phyloP scores from a whole-genome alignment of 2,797 vertebrate species.

The Sebastiscus tertius region DNA sequence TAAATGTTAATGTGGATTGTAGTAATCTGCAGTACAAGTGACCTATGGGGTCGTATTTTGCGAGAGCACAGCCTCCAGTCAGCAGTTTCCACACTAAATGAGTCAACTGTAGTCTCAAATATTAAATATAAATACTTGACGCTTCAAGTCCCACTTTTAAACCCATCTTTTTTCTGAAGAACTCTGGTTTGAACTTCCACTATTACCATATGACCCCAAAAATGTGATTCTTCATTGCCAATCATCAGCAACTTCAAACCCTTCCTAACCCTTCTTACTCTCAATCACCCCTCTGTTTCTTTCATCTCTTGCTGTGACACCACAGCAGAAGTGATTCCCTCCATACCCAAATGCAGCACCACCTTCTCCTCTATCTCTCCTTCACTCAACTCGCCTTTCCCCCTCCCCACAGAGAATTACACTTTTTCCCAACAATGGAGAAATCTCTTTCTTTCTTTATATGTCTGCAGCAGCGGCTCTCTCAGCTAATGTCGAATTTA shows the following conservation, averaged over 20 bases:
- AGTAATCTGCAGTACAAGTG: neutral
- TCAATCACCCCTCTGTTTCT: neutral
- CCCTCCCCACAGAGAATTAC: slow-evolving; percentile 16
- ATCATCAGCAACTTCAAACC: slow-evolving; percentile 1
- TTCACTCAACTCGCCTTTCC: neutral
- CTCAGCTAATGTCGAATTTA: slow-evolving; percentile 62
- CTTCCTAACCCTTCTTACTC: neutral
- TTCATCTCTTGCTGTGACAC: neutral
- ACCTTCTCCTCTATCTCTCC: slow-evolving; percentile 4
- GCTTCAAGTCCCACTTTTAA: slow-evolving; percentile 1
- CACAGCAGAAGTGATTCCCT: neutral
- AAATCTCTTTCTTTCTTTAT: slow-evolving; percentile 27
- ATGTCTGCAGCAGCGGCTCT: slow-evolving; percentile 31
- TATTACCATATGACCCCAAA: slow-evolving; percentile 19
- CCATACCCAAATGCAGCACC: neutral
- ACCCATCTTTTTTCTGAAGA: neutral
- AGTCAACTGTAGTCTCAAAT: neutral
- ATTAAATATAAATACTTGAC: slow-evolving; percentile 1
- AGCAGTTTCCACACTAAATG: neutral
- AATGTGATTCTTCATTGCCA: neutral
- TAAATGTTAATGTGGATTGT: neutral
- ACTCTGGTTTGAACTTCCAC: neutral
- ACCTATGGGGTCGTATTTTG: neutral
- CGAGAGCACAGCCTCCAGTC: neutral
- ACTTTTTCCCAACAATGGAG: slow-evolving; percentile 29